Percentiles rank a stretch among this genome's conserved stretches.
These are phyloP conservation scores for Chelmon rostratus DNA, from an alignment of 2,797 vertebrate species.

Conservation along the genomic window DNA sequence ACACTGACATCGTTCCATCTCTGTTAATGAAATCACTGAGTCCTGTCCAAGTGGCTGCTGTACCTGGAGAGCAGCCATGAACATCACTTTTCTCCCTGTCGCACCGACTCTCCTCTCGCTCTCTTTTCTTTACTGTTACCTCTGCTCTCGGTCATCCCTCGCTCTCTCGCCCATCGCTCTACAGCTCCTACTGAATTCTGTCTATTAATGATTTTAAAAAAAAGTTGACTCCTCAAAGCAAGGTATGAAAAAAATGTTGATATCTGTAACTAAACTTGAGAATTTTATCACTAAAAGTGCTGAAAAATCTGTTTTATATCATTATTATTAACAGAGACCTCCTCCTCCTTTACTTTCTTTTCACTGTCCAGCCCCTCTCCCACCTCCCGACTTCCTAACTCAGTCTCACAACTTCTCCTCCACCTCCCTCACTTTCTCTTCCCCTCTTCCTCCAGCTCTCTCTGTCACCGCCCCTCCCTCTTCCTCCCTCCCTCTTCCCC, in stretches of 20 bases:
- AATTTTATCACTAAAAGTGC: too few relatives aligned
- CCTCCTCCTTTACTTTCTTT: neutral
- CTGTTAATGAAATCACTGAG: conserved; percentile 74
- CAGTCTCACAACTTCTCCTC: neutral
- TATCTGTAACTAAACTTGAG: too few relatives aligned
- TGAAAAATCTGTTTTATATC: neutral
- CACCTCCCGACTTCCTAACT: neutral
- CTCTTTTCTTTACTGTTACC: conserved; percentile 16
- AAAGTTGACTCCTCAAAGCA: too few relatives aligned
- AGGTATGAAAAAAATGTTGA: too few relatives aligned
- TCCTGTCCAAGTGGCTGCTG: conserved; percentile 68
- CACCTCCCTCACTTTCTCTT: neutral
- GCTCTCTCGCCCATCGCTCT: conserved; percentile 28
- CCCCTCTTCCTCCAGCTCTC: neutral
- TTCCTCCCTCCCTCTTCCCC: neutral
- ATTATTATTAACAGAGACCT: neutral
- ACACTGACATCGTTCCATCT: conserved; percentile 64
- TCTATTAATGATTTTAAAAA: too few relatives aligned
- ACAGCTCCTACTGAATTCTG: neutral
- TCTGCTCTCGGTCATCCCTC: conserved; percentile 23
- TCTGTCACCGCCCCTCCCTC: neutral
- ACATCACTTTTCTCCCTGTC: conserved; percentile 61
- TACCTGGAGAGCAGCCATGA: conserved; percentile 69
- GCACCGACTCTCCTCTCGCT: conserved; percentile 19
- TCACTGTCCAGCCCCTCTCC: neutral